Conservation (phyloP, 2,113 vertebrate genomes). For the Muscicapa adusta region DNA sequence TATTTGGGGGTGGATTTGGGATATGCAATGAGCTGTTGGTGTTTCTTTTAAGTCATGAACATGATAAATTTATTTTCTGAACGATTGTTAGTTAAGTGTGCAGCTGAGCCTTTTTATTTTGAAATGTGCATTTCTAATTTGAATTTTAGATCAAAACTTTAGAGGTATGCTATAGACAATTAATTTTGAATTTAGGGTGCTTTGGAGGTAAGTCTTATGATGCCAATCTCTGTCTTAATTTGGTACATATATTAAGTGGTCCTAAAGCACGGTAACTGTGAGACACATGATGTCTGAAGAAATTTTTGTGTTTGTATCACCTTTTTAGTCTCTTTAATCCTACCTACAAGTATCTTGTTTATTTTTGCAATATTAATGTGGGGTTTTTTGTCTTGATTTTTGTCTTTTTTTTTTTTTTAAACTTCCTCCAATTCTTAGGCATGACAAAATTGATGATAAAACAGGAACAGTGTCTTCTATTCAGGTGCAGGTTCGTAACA, state of each 20-base stretch:
- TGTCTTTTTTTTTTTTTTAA: neutral
- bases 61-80: neutral
- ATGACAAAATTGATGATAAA: constrained; percentile 69
- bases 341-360: neutral
- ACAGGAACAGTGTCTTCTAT: constrained; percentile 43
- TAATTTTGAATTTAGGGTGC: neutral
- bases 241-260: neutral
- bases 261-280: neutral
- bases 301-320: neutral
- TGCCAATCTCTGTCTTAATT: neutral
- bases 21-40: neutral
- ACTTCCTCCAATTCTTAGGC: constrained; percentile 66
- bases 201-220: neutral
- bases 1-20: neutral
- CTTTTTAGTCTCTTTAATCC: neutral
- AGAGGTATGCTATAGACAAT: neutral
- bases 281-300: neutral
- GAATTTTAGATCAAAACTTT: neutral
- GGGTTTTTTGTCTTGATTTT: neutral
- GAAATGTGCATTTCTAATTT: neutral
- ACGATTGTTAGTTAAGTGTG: neutral
- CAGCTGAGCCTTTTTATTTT: neutral
- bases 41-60: neutral
- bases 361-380: neutral
- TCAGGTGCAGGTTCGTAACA: constrained; percentile 86